These are phyloP conservation scores for Synchiropus splendidus DNA, from an alignment of 2,113 vertebrate species.

Conservation along the genomic window DNA sequence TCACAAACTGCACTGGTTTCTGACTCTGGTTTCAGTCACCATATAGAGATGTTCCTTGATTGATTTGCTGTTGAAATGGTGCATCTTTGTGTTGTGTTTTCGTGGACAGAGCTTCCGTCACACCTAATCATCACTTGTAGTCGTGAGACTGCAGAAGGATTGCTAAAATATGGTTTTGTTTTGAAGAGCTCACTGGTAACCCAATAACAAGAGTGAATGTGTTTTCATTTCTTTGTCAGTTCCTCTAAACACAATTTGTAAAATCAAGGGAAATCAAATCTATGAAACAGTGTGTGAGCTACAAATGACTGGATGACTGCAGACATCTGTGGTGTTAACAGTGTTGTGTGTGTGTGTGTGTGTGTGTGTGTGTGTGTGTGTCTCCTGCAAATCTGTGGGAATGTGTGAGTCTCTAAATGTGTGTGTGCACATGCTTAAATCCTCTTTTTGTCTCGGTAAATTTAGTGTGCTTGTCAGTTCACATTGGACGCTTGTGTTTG, in stretches of 20 bases:
- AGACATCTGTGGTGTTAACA: constrained; percentile 32
- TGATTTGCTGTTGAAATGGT: too few relatives aligned
- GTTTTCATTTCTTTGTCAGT: too few relatives aligned
- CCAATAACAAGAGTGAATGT: too few relatives aligned
- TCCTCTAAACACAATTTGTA: not conserved
- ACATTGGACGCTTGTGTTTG: not conserved
- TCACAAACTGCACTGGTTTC: too few relatives aligned
- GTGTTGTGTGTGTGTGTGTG: constrained; percentile 17
- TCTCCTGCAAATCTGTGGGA: constrained; percentile 25
- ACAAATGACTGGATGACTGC: constrained; percentile 24
- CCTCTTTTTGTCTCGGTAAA: constrained; percentile 12
- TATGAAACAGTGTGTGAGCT: constrained; percentile 41
- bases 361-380: constrained; percentile 12
- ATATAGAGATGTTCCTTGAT: too few relatives aligned
- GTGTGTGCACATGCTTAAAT: constrained; percentile 18
- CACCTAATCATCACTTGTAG: too few relatives aligned
- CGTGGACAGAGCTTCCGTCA: too few relatives aligned
- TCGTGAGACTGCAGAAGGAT: too few relatives aligned
- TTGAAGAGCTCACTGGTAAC: too few relatives aligned
- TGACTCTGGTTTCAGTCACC: too few relatives aligned
- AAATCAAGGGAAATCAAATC: constrained; percentile 22
- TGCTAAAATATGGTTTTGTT: too few relatives aligned
- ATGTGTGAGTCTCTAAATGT: constrained; percentile 17
- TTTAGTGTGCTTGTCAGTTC: constrained; percentile 16
- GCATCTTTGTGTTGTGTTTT: too few relatives aligned